Evolutionary conservation across 2,113 vertebrate species (phyloP).

Genomic region (Romanogobio albipinnatus): DNA sequence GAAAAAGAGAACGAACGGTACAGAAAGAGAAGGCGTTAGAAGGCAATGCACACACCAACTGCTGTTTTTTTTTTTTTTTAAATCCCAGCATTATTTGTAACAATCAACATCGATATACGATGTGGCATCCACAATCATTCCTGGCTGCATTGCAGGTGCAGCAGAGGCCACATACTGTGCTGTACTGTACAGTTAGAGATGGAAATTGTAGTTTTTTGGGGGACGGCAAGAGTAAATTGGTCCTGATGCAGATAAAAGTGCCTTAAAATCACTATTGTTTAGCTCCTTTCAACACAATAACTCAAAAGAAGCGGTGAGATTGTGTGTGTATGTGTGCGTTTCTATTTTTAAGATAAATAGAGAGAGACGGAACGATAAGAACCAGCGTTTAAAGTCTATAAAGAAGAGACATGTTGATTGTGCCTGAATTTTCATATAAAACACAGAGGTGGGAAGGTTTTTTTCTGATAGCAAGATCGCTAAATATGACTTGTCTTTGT

Average conservation of each 20-base stretch:
- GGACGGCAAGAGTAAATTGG: constrained; percentile 36
- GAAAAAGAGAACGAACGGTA: background rate
- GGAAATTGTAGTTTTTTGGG: constrained; percentile 19
- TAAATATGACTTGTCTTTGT: background rate
- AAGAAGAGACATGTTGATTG: constrained; percentile 30
- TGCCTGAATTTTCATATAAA: background rate
- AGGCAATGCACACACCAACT: background rate
- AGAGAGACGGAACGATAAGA: constrained; percentile 19
- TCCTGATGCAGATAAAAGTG: constrained; percentile 35
- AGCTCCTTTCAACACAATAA: constrained; percentile 17
- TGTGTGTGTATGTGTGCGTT: background rate
- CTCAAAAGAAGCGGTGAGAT: background rate
- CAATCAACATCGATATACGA: constrained; percentile 1
- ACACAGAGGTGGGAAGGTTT: background rate
- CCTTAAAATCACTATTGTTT: constrained; percentile 36
- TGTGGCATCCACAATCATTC: constrained; percentile 20
- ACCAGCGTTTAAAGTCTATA: constrained; percentile 37
- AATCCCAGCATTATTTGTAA: constrained; percentile 31
- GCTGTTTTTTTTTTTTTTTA: too few species aligned
- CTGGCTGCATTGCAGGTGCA: background rate
- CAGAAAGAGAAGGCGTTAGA: background rate
- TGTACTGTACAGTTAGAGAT: constrained; percentile 1
- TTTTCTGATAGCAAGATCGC: background rate
- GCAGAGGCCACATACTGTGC: constrained; percentile 25
- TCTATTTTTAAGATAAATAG: constrained; percentile 21